Percentiles rank a stretch among this genome's conserved stretches.
Conservation (phyloP, 35 echinoderm and acorn worm genomes). For the Ophioderma brevispina region DNA sequence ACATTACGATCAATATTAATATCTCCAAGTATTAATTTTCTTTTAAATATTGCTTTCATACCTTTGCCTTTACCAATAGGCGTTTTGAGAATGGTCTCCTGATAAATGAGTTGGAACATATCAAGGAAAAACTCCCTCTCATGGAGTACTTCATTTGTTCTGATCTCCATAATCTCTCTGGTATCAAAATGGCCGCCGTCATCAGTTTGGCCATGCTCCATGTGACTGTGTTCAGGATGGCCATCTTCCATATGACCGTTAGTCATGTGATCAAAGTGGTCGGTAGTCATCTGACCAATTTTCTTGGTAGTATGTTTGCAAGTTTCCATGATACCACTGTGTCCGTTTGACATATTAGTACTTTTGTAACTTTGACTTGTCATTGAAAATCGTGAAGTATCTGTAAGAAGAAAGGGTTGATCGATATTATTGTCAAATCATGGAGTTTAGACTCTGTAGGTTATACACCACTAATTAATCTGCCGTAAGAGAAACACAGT, state of each 20-base stretch:
- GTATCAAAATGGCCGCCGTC: neutral
- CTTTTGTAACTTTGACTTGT: too few species aligned
- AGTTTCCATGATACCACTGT: too few species aligned
- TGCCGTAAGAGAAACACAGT: too few species aligned
- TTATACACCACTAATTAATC: too few species aligned
- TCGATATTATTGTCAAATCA: too few species aligned
- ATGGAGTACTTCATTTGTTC: neutral
- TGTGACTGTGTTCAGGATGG: neutral
- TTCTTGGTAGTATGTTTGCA: neutral
- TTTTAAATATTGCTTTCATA: too few species aligned
- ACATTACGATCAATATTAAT: too few species aligned
- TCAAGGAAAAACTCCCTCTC: slow-evolving; percentile 47
- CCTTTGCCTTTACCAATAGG: slow-evolving; percentile 50
- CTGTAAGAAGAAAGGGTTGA: too few species aligned
- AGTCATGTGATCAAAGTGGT: neutral
- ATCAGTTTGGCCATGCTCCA: neutral
- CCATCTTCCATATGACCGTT: neutral
- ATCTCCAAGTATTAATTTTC: too few species aligned
- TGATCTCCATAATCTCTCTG: neutral
- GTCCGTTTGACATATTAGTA: too few species aligned
- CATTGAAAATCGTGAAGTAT: too few species aligned
- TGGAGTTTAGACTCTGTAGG: too few species aligned
- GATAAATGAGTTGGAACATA: slow-evolving; percentile 31
- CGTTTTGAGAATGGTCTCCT: slow-evolving; percentile 31
- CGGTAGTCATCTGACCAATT: neutral